Percentiles rank a stretch among this genome's conserved stretches.
Evolutionary conservation across 2,888 invertebrate genomes (phyloP).

Genomic region (Chrysotoxum bicinctum): DNA sequence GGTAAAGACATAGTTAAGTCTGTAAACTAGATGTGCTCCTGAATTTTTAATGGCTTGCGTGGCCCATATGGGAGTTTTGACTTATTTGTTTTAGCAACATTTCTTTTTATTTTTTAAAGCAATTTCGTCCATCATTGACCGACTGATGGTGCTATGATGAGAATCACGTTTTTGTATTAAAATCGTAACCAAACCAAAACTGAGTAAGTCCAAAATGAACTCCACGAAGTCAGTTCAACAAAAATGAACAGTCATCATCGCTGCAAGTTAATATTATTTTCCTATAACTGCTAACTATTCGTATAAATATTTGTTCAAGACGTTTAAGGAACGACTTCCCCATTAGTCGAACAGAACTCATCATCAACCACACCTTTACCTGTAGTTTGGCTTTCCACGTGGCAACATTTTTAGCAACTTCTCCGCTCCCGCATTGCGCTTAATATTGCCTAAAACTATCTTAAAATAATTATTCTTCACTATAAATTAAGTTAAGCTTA

Average conservation of each 20-base stretch:
- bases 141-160: too few species aligned
- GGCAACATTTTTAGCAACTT: background rate
- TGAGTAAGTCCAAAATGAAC: too few species aligned
- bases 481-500: constrained; percentile 55
- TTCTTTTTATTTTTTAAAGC: too few species aligned
- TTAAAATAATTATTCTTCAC: constrained; percentile 51
- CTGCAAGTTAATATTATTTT: background rate
- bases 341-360: background rate
- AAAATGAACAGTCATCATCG: background rate
- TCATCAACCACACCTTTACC: background rate
- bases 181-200: too few species aligned
- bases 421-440: background rate
- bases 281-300: background rate
- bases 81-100: too few species aligned
- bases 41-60: too few species aligned
- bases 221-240: too few species aligned
- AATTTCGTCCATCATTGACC: too few species aligned
- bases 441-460: constrained; percentile 23
- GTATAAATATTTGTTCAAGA: background rate
- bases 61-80: too few species aligned
- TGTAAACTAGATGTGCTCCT: too few species aligned
- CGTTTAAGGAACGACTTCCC: background rate
- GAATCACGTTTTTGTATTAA: too few species aligned
- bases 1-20: background rate
- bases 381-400: background rate